Base-by-base conservation (phyloP, 2,113 vertebrate genomes). In the Hucho hucho region DNA sequence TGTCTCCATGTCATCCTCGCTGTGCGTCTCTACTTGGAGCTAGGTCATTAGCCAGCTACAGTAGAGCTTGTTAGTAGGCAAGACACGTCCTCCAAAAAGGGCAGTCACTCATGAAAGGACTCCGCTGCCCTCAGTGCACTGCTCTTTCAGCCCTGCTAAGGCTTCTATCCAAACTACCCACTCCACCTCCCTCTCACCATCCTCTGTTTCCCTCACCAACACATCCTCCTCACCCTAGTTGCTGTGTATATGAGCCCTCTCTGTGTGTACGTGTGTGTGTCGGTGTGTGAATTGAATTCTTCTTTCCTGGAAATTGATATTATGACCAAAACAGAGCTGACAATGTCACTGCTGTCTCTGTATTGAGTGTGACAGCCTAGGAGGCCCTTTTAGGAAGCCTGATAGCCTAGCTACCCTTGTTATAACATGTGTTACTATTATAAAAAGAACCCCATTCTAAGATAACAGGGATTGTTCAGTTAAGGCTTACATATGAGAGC, bases 101-200 rank as follows among this genome's bases (percentile, higher is more conserved):
- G 83, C 84, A 88, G 72, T 28, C 81, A 79, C 64, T 74, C 85
- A 86, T 53, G 86, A 89, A 84, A 86, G 87, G 79, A 80, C 49
- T 53, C 53, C 9, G 14, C 49, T 13, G 49, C 49, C 49, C 79
- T 79, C 67, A 43, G 83, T 64, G 79, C 76, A 9, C 76, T 73
- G 72, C 64, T 87, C 77, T 78, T 65, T 75, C 73, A 81, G 73
- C 81, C 83, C 80, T 20, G 46, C 46, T 18, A 49, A 1, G 84
- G 78, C 74, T 75, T 37, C 75, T 18, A 59, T 78, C 78, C 85
- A 88, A 83, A 84, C 79, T 86, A 82, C 79, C 69, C 3, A 0
- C 18, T 68, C 65, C 29, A 32, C 13, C 53, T 20, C 3, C 20
- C 53, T 56, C 49, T 16, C 63, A 11, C 6, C 37, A 4, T 20